Evolutionary conservation across 2,888 invertebrate genomes (phyloP).

Genomic region (Macaria liturata): DNA sequence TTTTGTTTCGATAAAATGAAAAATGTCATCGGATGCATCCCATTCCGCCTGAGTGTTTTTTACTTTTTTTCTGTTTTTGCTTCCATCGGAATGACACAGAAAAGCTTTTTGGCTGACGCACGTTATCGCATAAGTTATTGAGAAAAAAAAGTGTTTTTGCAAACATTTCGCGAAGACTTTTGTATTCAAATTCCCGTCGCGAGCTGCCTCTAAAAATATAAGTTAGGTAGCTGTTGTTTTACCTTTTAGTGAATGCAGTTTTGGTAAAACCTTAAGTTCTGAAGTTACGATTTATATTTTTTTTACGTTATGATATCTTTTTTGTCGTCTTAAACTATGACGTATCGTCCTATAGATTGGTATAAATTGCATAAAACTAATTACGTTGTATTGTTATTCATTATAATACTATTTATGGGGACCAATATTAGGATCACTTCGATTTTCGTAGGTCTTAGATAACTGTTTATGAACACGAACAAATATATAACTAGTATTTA

Average conservation of each 20-base stretch:
- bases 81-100: conserved; percentile 67
- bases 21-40: conserved; percentile 72
- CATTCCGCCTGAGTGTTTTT: conserved; percentile 46
- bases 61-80: conserved; percentile 54
- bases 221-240: conserved; percentile 29
- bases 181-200: conserved; percentile 62
- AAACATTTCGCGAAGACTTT: conserved; percentile 52
- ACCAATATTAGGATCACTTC: no score
- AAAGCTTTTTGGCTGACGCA: conserved; percentile 78
- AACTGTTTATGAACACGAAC: no score
- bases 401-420: no score
- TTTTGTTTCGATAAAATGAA: conserved; percentile 63
- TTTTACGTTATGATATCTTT: no score
- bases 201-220: conserved; percentile 33
- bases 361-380: no score
- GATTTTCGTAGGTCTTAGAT: no score
- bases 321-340: no score
- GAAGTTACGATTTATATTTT: no score
- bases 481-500: no score
- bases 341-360: no score
- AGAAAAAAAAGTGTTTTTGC: conserved; percentile 55
- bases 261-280: not conserved
- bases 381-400: no score
- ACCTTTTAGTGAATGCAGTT: conserved; percentile 11
- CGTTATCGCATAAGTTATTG: conserved; percentile 67